Evolutionary conservation across 2,797 vertebrate genomes (phyloP), one percentile per base, ranked within the genome.

Genomic region (Odontamblyopus rebecca): DNA sequence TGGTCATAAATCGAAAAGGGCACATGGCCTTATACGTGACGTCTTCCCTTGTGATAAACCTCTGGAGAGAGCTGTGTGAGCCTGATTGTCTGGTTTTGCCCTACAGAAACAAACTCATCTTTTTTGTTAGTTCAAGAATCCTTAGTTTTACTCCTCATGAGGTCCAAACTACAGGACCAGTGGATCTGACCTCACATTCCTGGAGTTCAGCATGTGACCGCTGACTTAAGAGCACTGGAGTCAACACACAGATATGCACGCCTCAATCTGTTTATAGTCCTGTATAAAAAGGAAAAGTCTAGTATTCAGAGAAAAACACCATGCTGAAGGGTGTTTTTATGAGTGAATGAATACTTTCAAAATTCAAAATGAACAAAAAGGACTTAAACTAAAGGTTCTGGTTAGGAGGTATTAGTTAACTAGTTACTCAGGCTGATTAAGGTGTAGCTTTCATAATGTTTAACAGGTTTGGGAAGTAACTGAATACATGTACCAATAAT

Each of bases 181-280:
- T 54, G 27, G 2, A 29, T 41, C 72, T 80, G 68, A 70, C 73
- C 71, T 2, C 57, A 50, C 81, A 84, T 84, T 85, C 75, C 80
- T 59, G 19, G 2, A 29, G 61, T 3, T 51, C 0, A 59, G 30
- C 86, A 90, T 90, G 84, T 86, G 83, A 86, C 76, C 44, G 60
- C 41, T 70, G 51, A 65, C 26, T 35, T 48, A 7, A 76, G 66
- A 73, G 26, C 54, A 6, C 23, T 59, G 56, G 56, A 59, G 56
- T 11, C 54, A 57, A 13, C 53, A 26, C 23, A 57, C 19, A 26
- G n/a, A 9, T 23, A 26, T 13, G 23, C 23, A 27, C 54, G 54
- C 54, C 23, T 27, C 54, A 57, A 1, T 4, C 23, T 12, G 54
- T n/a, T 54, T 54, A 53, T 5, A 6, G 18, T 38, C 35, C 35